Percentiles rank a stretch among this genome's conserved stretches.
Conservation (phyloP, 2,113 vertebrate species). For the Phyllostomus hastatus region DNA sequence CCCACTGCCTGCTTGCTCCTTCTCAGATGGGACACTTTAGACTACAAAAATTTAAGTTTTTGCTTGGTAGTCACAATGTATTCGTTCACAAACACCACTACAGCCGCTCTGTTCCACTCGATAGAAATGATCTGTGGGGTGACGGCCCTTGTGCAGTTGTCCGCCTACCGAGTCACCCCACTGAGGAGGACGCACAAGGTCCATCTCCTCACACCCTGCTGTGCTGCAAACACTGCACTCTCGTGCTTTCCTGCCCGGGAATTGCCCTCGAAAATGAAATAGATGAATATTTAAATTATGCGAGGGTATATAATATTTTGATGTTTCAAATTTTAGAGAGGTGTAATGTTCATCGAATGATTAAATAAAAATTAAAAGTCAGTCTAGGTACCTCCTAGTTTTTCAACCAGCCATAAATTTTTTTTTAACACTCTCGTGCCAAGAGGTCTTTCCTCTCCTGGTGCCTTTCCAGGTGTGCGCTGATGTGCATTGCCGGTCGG, state of each 20-base stretch:
- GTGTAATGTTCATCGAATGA: neutral
- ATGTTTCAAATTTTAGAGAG: slow-evolving; percentile 60
- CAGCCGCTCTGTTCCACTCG: slow-evolving; percentile 55
- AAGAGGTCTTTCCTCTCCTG: slow-evolving; percentile 45
- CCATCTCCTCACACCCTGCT: slow-evolving; percentile 56
- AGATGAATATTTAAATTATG: slow-evolving; percentile 59
- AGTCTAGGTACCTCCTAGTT: slow-evolving; percentile 10
- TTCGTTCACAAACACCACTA: slow-evolving; percentile 39
- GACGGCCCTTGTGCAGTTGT: slow-evolving; percentile 66
- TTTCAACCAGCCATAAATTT: neutral
- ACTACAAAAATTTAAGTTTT: slow-evolving; percentile 68
- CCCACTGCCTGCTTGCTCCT: slow-evolving; percentile 40
- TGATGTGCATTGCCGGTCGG: slow-evolving; percentile 6
- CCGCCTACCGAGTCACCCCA: slow-evolving; percentile 74
- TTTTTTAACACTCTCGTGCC: slow-evolving; percentile 21
- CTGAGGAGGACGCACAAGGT: slow-evolving; percentile 59
- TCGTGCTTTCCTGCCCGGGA: slow-evolving; percentile 51
- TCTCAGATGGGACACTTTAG: slow-evolving; percentile 58
- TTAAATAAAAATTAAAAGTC: slow-evolving; percentile 39
- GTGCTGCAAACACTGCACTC: slow-evolving; percentile 35
- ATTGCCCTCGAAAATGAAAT: slow-evolving; percentile 61
- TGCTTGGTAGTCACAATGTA: slow-evolving; percentile 59
- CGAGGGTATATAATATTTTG: slow-evolving; percentile 49
- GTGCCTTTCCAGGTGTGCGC: slow-evolving; percentile 40
- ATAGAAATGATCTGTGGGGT: slow-evolving; percentile 63